A percentile compares a stretch with the other conserved stretches of the same genome.
These are phyloP conservation scores for Cephus pygmeus DNA, from an alignment of 2,888 invertebrate genomes.

Conservation along the genomic window DNA sequence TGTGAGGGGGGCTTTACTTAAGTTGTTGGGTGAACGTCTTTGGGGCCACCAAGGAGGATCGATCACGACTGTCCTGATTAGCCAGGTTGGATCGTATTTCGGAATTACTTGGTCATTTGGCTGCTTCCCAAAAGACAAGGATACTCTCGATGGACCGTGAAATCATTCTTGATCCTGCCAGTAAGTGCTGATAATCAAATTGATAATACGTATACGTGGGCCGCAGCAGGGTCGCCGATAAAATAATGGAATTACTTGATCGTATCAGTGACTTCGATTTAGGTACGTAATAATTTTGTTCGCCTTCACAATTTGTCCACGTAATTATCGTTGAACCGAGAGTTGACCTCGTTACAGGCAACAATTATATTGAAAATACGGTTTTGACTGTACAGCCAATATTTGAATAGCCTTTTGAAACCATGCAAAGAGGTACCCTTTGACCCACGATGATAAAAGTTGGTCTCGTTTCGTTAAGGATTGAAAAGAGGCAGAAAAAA, in stretches of 20 bases:
- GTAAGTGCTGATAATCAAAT: neutral
- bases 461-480: neutral
- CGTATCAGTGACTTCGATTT: too few species aligned
- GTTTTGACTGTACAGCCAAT: neutral
- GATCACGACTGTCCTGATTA: neutral
- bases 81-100: conserved; percentile 2
- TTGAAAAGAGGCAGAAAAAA: neutral
- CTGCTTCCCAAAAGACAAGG: neutral
- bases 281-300: too few species aligned
- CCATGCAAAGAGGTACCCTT: neutral
- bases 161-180: neutral
- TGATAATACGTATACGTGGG: neutral
- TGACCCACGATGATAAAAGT: neutral
- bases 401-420: neutral
- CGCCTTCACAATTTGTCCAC: too few species aligned
- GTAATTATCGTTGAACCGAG: too few species aligned
- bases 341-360: neutral
- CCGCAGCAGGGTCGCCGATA: neutral
- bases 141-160: neutral
- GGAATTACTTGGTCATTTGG: neutral
- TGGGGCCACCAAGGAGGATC: neutral
- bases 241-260: neutral
- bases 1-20: neutral
- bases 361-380: neutral
- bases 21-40: neutral